phyloP scores from a whole-genome alignment of 2,113 vertebrate genomes.

The Cryptotis parvus region DNA sequence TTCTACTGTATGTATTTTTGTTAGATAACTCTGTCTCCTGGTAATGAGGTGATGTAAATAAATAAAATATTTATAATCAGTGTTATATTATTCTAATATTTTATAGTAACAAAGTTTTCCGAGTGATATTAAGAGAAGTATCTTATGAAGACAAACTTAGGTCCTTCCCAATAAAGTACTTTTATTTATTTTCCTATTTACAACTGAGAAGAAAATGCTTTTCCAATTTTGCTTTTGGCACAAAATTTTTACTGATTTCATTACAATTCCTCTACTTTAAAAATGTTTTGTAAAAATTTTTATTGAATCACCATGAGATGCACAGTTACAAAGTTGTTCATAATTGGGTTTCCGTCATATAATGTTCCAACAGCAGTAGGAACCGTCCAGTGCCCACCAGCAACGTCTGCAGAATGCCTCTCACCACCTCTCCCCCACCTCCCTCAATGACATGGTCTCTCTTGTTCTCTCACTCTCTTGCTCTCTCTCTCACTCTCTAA shows the following conservation, averaged over 20 bases:
- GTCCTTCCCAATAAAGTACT: not conserved
- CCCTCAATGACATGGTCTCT: too few species aligned
- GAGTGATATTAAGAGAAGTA: not conserved
- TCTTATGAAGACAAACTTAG: not conserved
- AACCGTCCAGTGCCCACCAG: too few species aligned
- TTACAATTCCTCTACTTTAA: not conserved
- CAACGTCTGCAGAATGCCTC: too few species aligned
- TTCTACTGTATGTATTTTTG: not conserved
- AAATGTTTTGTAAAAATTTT: too few species aligned
- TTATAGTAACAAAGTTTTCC: constrained; percentile 32
- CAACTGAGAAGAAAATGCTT: not conserved
- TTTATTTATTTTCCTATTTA: too few species aligned
- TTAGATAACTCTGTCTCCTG: constrained; percentile 11
- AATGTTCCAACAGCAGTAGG: too few species aligned
- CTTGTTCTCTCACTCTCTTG: not conserved
- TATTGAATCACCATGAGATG: too few species aligned
- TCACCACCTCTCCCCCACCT: not conserved
- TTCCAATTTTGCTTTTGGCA: constrained; percentile 2
- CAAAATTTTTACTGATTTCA: not conserved
- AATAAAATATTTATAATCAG: constrained; percentile 57
- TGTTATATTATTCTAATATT: constrained; percentile 36
- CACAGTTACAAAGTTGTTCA: too few species aligned
- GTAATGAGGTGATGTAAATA: constrained; percentile 36
- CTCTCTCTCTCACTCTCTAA: too few species aligned
- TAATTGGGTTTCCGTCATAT: too few species aligned